Conservation (phyloP, 2,797 vertebrate species). For the Chaunax sp. region DNA sequence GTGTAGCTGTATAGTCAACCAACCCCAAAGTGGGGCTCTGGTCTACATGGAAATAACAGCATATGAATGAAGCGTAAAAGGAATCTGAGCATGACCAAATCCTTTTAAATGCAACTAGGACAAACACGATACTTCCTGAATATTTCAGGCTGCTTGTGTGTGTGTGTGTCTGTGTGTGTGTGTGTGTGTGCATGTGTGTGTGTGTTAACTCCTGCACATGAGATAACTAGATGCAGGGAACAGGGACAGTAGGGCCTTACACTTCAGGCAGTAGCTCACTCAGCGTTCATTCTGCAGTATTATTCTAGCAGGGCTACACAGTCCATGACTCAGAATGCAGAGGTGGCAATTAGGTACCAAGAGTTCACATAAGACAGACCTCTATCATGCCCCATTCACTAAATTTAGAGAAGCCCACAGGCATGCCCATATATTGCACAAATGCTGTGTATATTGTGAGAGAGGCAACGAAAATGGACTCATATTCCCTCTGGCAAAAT, state of each 20-base stretch:
- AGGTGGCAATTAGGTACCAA: constrained; percentile 44
- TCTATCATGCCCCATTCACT: constrained; percentile 42
- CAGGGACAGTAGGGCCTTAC: constrained; percentile 9
- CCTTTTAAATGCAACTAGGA: constrained; percentile 61
- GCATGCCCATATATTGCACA: constrained; percentile 61
- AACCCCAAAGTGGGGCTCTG: constrained; percentile 22
- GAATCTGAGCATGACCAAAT: constrained; percentile 53
- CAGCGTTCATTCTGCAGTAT: constrained; percentile 23
- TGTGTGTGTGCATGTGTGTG: constrained; percentile 20
- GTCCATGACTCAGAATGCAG: constrained; percentile 28
- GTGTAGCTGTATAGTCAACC: constrained; percentile 35
- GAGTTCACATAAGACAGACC: constrained; percentile 44
- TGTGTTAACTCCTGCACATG: constrained; percentile 35
- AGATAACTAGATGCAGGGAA: constrained; percentile 42
- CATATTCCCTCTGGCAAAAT: constrained; percentile 60
- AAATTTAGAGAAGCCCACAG: constrained; percentile 60
- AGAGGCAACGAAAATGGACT: constrained; percentile 61
- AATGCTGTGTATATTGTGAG: constrained; percentile 57
- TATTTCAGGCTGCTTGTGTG: constrained; percentile 57
- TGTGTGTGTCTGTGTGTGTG: constrained; percentile 21
- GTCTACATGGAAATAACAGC: constrained; percentile 49
- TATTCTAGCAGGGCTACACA: constrained; percentile 26
- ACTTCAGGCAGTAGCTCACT: constrained; percentile 21
- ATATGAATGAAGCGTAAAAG: constrained; percentile 28
- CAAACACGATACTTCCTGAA: constrained; percentile 60